Conservation (phyloP, 2,888 invertebrate species). For the Byasa hedistus region DNA sequence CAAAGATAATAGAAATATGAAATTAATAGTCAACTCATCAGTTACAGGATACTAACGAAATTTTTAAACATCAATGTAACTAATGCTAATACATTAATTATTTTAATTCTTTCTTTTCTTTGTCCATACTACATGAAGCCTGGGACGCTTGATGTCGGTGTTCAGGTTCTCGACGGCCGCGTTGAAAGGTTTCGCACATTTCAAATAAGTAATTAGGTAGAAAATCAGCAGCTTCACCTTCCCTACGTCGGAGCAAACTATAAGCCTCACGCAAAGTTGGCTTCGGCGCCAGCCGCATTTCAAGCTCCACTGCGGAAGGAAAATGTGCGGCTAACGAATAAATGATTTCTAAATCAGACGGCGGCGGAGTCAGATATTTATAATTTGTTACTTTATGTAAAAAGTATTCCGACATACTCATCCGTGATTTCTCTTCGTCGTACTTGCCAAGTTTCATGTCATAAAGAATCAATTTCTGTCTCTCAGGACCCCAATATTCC, state of each 20-base stretch:
- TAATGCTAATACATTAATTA: background rate
- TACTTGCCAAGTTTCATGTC: conserved; percentile 74
- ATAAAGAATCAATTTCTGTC: conserved; percentile 70
- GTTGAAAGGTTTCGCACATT: conserved; percentile 74
- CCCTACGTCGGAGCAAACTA: conserved; percentile 67
- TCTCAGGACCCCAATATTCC: conserved; percentile 72
- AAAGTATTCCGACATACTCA: conserved; percentile 74
- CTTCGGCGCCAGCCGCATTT: conserved; percentile 70
- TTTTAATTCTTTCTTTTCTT: conserved; percentile 44
- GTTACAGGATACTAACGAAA: too few relatives aligned
- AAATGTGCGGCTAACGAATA: conserved; percentile 74
- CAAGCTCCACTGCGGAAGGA: conserved; percentile 70
- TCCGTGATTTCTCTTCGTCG: conserved; percentile 56
- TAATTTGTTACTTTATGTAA: conserved; percentile 73
- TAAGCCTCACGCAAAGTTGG: conserved; percentile 73
- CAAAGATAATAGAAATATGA: too few relatives aligned
- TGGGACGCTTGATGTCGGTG: conserved; percentile 52
- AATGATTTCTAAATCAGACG: conserved; percentile 72
- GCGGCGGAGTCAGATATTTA: conserved; percentile 67
- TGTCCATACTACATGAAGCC: conserved; percentile 44
- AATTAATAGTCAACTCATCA: too few relatives aligned
- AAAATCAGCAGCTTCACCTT: conserved; percentile 68
- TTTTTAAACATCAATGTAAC: too few relatives aligned
- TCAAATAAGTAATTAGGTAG: conserved; percentile 74
- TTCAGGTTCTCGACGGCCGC: conserved; percentile 63